Evolutionary conservation across 2,888 invertebrate species (phyloP).

Genomic region (Lumbricus terrestris): DNA sequence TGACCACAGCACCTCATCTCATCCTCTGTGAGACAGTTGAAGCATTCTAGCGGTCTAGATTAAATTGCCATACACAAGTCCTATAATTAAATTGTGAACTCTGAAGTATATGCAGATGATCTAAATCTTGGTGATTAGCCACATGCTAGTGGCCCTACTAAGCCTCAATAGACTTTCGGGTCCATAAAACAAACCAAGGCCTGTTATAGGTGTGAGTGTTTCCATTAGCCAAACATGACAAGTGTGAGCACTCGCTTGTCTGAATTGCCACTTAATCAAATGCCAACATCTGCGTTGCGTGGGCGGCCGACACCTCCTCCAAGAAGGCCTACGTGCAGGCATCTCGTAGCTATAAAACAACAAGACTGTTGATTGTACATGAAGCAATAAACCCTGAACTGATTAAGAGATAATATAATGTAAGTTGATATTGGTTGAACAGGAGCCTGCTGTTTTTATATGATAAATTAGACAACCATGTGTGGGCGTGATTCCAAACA

Average conservation of each 20-base stretch:
- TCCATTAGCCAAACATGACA: background rate
- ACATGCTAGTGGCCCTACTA: background rate
- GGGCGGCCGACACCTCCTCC: background rate
- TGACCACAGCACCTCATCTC: too few species aligned
- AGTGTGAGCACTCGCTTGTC: too few species aligned
- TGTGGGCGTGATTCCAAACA: background rate
- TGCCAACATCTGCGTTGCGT: background rate
- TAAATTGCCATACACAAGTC: too few species aligned
- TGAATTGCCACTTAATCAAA: too few species aligned
- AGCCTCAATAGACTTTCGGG: background rate
- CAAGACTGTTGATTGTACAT: background rate
- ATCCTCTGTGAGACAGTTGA: too few species aligned
- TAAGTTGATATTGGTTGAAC: background rate
- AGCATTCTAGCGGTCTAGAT: too few species aligned
- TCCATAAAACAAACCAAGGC: background rate
- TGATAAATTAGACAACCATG: background rate
- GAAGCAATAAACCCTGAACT: background rate
- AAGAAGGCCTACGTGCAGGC: background rate
- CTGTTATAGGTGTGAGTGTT: background rate
- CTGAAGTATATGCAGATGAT: background rate
- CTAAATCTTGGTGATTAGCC: background rate
- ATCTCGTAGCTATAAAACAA: background rate
- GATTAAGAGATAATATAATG: background rate
- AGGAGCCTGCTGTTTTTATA: background rate
- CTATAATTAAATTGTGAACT: too few species aligned